Percentiles rank a stretch among this genome's conserved stretches.
Conservation (phyloP, 2,888 invertebrate species). For the Cataglyphis cursor region DNA sequence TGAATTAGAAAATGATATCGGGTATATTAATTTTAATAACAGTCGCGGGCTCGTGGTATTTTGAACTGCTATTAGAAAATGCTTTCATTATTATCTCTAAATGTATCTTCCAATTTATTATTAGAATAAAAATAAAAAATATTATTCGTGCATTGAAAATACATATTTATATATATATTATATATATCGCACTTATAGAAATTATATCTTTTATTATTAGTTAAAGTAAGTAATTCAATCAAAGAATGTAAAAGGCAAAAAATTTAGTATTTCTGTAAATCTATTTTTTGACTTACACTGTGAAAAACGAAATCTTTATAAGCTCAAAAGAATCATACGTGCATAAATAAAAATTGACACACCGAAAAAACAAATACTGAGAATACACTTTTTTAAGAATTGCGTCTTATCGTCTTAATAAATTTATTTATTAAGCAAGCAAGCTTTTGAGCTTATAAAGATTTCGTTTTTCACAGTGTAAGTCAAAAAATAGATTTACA, state of each 20-base stretch:
- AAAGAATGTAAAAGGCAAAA: neutral
- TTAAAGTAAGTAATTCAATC: neutral
- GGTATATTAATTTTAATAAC: constrained; percentile 3
- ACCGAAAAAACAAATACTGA: neutral
- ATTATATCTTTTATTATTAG: neutral
- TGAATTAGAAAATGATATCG: constrained; percentile 40
- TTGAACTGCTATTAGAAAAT: neutral
- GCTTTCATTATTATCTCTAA: constrained; percentile 1
- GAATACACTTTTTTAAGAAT: neutral
- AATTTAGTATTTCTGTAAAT: neutral
- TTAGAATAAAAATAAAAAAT: neutral
- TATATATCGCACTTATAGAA: neutral
- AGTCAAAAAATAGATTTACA: neutral
- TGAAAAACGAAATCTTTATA: neutral
- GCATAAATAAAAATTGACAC: neutral
- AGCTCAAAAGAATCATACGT: neutral
- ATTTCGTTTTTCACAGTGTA: neutral
- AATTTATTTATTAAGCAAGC: neutral
- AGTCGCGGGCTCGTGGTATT: neutral
- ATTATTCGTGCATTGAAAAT: neutral
- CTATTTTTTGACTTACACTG: neutral
- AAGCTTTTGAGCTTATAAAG: neutral
- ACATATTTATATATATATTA: neutral
- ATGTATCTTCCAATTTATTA: neutral
- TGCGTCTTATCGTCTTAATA: neutral